Evolutionary conservation across 2,113 vertebrate species (phyloP).

Genomic region (Misgurnus mizolepis): DNA sequence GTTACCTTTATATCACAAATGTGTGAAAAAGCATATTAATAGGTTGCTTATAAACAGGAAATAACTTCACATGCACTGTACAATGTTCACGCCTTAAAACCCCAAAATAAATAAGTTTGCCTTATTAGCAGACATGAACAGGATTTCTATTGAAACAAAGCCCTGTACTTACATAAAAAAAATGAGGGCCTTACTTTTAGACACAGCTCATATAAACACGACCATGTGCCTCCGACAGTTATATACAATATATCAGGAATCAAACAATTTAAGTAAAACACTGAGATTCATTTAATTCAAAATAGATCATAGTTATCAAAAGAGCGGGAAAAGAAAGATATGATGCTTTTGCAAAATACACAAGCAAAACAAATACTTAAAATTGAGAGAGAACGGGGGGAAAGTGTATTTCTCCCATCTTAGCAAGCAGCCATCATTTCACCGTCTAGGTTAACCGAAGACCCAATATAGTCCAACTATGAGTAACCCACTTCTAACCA

Average conservation of each 20-base stretch:
- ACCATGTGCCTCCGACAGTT: conserved; percentile 9
- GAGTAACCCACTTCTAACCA: too few species aligned
- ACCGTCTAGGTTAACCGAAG: too few species aligned
- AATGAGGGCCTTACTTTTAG: conserved; percentile 22
- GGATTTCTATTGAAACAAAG: conserved; percentile 20
- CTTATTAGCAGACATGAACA: conserved; percentile 23
- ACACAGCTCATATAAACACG: conserved; percentile 31
- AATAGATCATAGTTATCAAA: conserved; percentile 41
- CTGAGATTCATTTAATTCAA: conserved; percentile 40
- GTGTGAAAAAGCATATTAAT: conserved; percentile 49
- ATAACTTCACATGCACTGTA: conserved; percentile 27
- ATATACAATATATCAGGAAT: conserved; percentile 39
- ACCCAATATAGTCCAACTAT: too few species aligned
- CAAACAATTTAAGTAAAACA: conserved; percentile 20
- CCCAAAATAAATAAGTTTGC: conserved; percentile 29
- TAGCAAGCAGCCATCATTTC: too few species aligned
- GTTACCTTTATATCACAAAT: conserved; percentile 54
- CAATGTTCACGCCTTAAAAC: conserved; percentile 35
- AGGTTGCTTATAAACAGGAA: conserved; percentile 40
- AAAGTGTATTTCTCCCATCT: too few species aligned
- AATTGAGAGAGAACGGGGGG: fast-evolving
- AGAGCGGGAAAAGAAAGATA: conserved; percentile 34
- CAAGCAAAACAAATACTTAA: too few species aligned
- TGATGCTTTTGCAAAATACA: conserved; percentile 23
- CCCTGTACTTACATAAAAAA: conserved; percentile 5